phyloP scores from a whole-genome alignment of 2,797 vertebrate genomes.

The Dendrocincla tyrannina region DNA sequence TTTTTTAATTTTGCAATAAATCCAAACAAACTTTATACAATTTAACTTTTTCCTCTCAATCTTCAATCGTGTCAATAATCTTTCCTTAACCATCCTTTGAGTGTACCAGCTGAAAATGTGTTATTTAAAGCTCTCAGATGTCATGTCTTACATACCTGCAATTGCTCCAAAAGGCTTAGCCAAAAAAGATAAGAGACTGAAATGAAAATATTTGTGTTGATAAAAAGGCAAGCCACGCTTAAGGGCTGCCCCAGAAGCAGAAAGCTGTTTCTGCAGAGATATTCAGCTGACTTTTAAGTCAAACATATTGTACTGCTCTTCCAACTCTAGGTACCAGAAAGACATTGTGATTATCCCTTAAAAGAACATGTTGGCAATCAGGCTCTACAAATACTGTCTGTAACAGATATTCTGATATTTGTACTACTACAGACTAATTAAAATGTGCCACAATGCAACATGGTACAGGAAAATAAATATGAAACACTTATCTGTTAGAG shows the following conservation, averaged over 20 bases:
- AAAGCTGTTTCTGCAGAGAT: not conserved
- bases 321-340: not conserved
- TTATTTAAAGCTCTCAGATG: not conserved
- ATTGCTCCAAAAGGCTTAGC: not conserved
- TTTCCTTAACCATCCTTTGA: not conserved
- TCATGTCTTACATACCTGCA: not conserved
- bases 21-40: not conserved
- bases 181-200: not conserved
- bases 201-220: not conserved
- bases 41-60: not conserved
- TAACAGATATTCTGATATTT: not conserved
- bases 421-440: not conserved
- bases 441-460: not conserved
- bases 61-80: not conserved
- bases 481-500: not conserved
- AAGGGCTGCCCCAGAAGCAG: not conserved
- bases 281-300: not conserved
- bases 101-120: not conserved
- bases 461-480: not conserved
- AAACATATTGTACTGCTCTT: not conserved
- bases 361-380: not conserved
- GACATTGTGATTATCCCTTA: not conserved
- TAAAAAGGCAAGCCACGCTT: not conserved
- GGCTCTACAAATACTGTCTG: not conserved
- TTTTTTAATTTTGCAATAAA: not conserved